phyloP scores from a whole-genome alignment of 2,797 vertebrate species.

The Trachurus trachurus region DNA sequence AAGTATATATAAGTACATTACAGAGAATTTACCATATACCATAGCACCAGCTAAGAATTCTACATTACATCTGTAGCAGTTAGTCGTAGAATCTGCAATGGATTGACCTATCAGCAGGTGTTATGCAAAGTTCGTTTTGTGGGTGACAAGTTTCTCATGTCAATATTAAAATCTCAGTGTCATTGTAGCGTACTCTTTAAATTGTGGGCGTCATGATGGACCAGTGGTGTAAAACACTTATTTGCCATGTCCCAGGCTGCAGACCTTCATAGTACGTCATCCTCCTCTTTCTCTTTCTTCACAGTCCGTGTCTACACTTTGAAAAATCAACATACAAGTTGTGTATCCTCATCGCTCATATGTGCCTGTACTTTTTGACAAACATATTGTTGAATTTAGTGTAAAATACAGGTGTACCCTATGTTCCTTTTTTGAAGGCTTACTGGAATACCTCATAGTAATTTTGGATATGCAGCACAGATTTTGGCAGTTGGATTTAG shows the following conservation, averaged over 20 bases:
- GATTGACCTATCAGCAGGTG: neutral
- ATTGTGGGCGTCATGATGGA: neutral
- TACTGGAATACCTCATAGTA: neutral
- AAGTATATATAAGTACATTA: neutral
- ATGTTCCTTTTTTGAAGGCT: neutral
- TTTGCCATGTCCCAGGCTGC: neutral
- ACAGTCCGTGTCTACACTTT: neutral
- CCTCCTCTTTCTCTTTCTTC: too few relatives aligned
- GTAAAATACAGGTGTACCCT: neutral
- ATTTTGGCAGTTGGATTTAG: neutral
- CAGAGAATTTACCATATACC: neutral
- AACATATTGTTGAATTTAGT: neutral
- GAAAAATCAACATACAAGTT: neutral
- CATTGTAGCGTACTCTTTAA: neutral
- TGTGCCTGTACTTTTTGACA: neutral
- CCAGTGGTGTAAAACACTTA: neutral
- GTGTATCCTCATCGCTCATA: neutral
- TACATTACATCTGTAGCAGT: neutral
- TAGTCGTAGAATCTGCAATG: neutral
- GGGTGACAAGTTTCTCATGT: neutral
- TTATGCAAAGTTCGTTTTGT: neutral
- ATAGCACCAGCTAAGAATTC: neutral
- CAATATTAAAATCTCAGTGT: neutral
- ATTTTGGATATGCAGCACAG: neutral
- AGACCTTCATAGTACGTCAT: neutral